Evolutionary conservation across 1,140 invertebrate genomes (phyloP).

Genomic region (Drosophila obscura): DNA sequence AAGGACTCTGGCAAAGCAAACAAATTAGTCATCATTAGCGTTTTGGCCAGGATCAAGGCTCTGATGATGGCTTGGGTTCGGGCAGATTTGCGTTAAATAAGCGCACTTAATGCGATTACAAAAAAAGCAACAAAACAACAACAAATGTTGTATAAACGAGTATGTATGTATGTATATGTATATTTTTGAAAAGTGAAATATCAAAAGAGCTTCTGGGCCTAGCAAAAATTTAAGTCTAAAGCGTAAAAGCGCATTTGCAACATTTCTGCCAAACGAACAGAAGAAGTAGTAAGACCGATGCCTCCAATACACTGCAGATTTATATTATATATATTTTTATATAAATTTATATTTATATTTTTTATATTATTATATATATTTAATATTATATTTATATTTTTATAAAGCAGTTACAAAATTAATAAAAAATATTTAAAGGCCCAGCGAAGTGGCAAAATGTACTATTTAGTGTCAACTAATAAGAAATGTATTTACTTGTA

Average conservation of each 20-base stretch:
- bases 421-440: too few species aligned
- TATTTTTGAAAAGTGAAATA: constrained; percentile 54
- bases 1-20: constrained; percentile 65
- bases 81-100: constrained; percentile 82
- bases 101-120: constrained; percentile 83
- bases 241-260: constrained; percentile 83
- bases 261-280: constrained; percentile 52
- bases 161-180: background rate
- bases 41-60: constrained; percentile 57
- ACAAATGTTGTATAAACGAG: constrained; percentile 11
- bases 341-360: too few species aligned
- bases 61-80: constrained; percentile 10
- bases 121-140: constrained; percentile 54
- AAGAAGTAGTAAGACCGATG: background rate
- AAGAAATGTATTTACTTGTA: too few species aligned
- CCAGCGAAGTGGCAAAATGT: too few species aligned
- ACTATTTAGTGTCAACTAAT: too few species aligned
- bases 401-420: too few species aligned
- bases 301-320: constrained; percentile 1
- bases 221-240: constrained; percentile 74
- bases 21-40: constrained; percentile 82
- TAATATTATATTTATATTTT: too few species aligned
- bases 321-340: background rate
- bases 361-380: background rate
- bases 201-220: constrained; percentile 50